Evolutionary conservation across 2,888 invertebrate genomes (phyloP), one percentile per base, ranked within the genome.

Genomic region (Cantharis rustica): DNA sequence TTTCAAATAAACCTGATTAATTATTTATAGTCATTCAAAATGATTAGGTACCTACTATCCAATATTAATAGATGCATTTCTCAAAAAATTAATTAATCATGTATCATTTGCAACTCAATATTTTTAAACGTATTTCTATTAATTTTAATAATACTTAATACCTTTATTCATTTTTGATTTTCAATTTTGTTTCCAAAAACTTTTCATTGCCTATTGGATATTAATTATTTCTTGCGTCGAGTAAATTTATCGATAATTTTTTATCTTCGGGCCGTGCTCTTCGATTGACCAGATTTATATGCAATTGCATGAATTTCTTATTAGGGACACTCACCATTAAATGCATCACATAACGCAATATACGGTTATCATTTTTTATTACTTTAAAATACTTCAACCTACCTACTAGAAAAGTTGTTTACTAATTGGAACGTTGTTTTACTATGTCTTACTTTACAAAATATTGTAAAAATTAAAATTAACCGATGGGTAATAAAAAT

Each of bases 1-100:
- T 77, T 68, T 75, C 66, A 73, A 73, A 69, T 70, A 71, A 77
- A 71, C 73, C 75, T 75, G 68, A 71, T 75, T 69, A 71, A 68
- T 66, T 66, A 66, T 66, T 66, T 66, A 66, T 66, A 66, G 64
- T 66, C 64, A 66, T 66, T 66, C 64, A 66, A 66, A 66, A 66
- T 16, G 64, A 66, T 16, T 47, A 47, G 47, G 47, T 47, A 47
- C 47, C 47, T 7, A 66, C 64, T 23, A 66, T 17, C 64, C 64
- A 17, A 66, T 66, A 47, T 47, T 47, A 47, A 47, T 47, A 47
- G 64, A 66, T 66, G 64, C 64, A 66, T 66, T 66, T 66, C 23
- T 20, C 64, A 13, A 66, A 66, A 66, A 20, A 66, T 66, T 17
- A 66, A 20, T 66, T 66, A 66, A 47, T 47, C 47, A 47, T 7